Evolutionary conservation across 1,140 invertebrate species (phyloP), one percentile per base, ranked within the genome.

Genomic region (Notospermus geniculatus): DNA sequence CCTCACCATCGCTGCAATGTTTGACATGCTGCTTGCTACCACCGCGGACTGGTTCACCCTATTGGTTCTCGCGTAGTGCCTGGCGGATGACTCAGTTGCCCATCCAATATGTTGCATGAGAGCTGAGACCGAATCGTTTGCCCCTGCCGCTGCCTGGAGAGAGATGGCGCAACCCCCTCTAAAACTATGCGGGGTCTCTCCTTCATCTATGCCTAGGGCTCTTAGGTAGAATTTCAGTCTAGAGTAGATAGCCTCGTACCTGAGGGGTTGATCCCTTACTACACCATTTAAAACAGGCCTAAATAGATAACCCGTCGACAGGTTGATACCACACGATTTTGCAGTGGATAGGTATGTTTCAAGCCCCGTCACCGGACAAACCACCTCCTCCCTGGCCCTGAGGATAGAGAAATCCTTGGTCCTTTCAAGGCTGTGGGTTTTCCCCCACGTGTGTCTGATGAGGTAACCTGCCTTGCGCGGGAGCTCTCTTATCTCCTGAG

Each of bases 161-260:
- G 32, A 36, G 4, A 36, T 36, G 5, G 46, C 46, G n/a, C 46
- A 50, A 4, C 19, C 46, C 4, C 19, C n/a, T n/a, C 46, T 50
- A n/a, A 50, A n/a, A 27, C 46, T 50, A n/a, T 50, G 46, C n/a
- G 46, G 46, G 4, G 46, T 50, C 46, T 50, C 46, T 9, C 46
- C 46, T 50, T 50, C 5, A n/a, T 50, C n/a, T 50, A 50, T 50
- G 9, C 46, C 46, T 50, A 50, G 25, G 25, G 46, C n/a, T 4
- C n/a, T n/a, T 50, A 50, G n/a, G 25, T 50, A 50, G n/a, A 50
- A 50, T 50, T 27, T 50, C 4, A 50, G 25, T 50, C 46, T 5
- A 4, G 4, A 5, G n/a, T 50, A 50, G 25, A 50, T 27, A 23
- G 46, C 46, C 9, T 27, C 25, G 46, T 50, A 50, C 9, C 5